These are phyloP conservation scores for Torymus auratus DNA, from an alignment of 2,888 invertebrate genomes.

Conservation along the genomic window DNA sequence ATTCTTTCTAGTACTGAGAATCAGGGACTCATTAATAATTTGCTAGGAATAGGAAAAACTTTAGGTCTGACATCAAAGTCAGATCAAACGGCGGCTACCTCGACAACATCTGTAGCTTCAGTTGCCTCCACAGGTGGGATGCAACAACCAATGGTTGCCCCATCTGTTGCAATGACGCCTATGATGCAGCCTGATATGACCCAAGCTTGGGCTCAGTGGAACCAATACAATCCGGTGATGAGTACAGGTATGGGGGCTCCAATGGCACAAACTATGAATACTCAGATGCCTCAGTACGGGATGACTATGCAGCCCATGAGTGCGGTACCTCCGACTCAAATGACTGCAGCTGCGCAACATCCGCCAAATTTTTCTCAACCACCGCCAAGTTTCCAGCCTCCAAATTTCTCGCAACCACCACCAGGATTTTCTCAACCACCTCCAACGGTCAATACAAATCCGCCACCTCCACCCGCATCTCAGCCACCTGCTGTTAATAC, in stretches of 20 bases:
- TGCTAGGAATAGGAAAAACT: slow-evolving; percentile 74
- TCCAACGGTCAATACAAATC: slow-evolving; percentile 57
- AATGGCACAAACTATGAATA: slow-evolving; percentile 54
- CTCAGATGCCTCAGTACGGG: slow-evolving; percentile 32
- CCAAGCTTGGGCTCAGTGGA: slow-evolving; percentile 72
- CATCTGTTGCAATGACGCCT: slow-evolving; percentile 62
- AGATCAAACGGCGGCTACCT: slow-evolving; percentile 52
- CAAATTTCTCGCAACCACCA: slow-evolving; percentile 67
- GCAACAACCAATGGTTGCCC: slow-evolving; percentile 55
- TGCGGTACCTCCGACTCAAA: slow-evolving; percentile 3
- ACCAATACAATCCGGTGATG: slow-evolving; percentile 69
- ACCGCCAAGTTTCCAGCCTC: slow-evolving; percentile 64
- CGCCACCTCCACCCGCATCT: slow-evolving; percentile 39
- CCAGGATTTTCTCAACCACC: slow-evolving; percentile 62
- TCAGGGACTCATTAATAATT: slow-evolving; percentile 74
- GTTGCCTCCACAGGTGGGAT: slow-evolving; percentile 48
- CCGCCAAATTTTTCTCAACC: slow-evolving; percentile 66
- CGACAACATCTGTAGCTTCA: slow-evolving; percentile 53
- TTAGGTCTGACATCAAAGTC: slow-evolving; percentile 72
- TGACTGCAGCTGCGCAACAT: slow-evolving; percentile 30
- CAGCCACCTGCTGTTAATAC: slow-evolving; percentile 11
- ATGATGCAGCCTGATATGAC: slow-evolving; percentile 66
- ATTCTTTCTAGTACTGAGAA: slow-evolving; percentile 73
- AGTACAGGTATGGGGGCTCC: slow-evolving; percentile 62
- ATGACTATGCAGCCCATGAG: slow-evolving; percentile 19